Base-by-base conservation (phyloP, 2,113 vertebrate genomes). In the Arenaria interpres region DNA sequence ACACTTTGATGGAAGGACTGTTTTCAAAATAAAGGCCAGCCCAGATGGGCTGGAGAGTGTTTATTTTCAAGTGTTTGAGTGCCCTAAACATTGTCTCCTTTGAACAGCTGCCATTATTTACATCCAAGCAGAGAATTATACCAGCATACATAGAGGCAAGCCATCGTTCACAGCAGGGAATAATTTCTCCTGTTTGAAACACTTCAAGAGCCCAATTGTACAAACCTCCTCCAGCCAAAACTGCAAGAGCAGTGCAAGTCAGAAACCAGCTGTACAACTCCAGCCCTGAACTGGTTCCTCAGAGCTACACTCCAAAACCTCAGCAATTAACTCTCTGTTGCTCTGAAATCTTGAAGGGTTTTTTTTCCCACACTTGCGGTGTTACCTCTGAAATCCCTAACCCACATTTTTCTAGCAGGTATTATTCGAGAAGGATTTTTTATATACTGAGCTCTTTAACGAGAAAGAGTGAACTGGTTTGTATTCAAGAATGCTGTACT, bases 81-180 rank as follows among this genome's bases (percentile, higher is more conserved):
- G 72, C 53, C 90, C 74, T 33, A 71, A 87, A 79, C 0, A 0
- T 64, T 64, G 51, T 22, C 45, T 94, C 35, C 86, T 92, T 74
- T 78, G 86, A 90, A 17, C 37, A 73, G 89, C 25, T 90, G 73
- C 74, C 69, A 57, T 18, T 91, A 63, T 79, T 95, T 91, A 92
- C 66, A 57, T 41, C 54, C 74, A 85, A 53, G 64, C 39, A 63
- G 79, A 92, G 83, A 96, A 68, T 59, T 59, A 24, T 12, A 60
- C 25, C 73, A 78, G 21, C 23, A 35, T 7, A 63, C 3, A 0
- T 21, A 14, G 82, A 91, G 28, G 21, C 18, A 73, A 66, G 32
- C 41, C 75, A 68, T 72, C 0, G 0, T 16, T 63, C 68, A 45
- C 54, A 67, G 54, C 67, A 51, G 56, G 64, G 68, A 73, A 22